phyloP scores from a whole-genome alignment of 2,888 invertebrate genomes.

The Scelioninae gen. 2 region DNA sequence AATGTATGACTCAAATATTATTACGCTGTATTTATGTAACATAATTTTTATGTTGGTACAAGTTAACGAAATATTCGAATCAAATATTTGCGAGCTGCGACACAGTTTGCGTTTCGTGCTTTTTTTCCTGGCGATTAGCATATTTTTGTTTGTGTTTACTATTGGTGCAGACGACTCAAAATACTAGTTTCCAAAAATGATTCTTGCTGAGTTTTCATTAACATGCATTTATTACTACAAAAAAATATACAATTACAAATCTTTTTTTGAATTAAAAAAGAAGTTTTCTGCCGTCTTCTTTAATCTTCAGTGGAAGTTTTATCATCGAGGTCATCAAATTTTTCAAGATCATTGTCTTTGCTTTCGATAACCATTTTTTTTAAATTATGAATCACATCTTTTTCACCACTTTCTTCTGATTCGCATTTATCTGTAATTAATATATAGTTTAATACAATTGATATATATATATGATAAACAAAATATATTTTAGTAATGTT shows the following conservation, averaged over 20 bases:
- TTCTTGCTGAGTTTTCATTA: too few relatives aligned
- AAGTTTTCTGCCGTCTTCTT: not conserved
- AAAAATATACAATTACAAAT: not conserved
- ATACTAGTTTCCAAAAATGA: too few relatives aligned
- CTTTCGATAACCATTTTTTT: conserved; percentile 9
- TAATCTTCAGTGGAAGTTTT: conserved; percentile 8
- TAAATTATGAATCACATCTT: conserved; percentile 3
- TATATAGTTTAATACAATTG: not conserved
- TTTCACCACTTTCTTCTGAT: not conserved
- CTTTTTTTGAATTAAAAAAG: not conserved
- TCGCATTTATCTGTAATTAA: conserved; percentile 16
- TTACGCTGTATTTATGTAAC: conserved; percentile 8
- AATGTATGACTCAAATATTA: conserved; percentile 13
- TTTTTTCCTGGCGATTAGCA: not conserved
- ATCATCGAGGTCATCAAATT: conserved; percentile 6
- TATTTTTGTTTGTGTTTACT: not conserved
- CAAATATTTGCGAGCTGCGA: not conserved
- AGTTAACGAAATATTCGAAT: conserved; percentile 1
- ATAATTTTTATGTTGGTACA: conserved; percentile 1
- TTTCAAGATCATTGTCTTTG: conserved; percentile 9
- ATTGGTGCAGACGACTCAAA: too few relatives aligned
- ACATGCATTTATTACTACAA: not conserved
- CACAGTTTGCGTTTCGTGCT: not conserved
- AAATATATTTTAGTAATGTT: too few relatives aligned
- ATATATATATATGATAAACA: not conserved